Conservation (phyloP, 2,113 vertebrate genomes). For the Mugil cephalus region DNA sequence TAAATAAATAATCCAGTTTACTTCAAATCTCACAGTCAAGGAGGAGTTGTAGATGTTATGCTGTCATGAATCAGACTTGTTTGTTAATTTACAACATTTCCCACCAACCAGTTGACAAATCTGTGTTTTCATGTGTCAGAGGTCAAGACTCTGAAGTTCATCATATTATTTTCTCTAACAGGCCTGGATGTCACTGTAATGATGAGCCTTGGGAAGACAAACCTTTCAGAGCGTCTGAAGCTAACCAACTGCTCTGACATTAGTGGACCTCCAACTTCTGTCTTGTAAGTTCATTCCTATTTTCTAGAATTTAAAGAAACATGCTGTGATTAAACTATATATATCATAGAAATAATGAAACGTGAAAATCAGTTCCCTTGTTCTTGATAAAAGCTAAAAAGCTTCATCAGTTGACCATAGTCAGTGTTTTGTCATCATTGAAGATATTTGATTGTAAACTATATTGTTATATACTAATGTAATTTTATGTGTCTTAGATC, state of each 20-base stretch:
- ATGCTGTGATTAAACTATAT: too few relatives aligned
- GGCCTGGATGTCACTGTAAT: slow-evolving; percentile 13
- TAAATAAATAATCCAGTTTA: neutral
- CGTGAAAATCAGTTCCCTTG: too few relatives aligned
- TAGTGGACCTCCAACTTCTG: slow-evolving; percentile 22
- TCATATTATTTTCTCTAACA: neutral
- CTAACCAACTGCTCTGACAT: slow-evolving; percentile 62
- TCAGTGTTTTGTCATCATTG: too few relatives aligned
- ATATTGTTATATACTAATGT: too few relatives aligned
- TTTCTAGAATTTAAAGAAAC: neutral
- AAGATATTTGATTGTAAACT: too few relatives aligned
- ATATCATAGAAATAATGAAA: too few relatives aligned
- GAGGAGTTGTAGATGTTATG: too few relatives aligned
- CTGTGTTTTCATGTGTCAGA: neutral
- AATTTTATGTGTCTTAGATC: too few relatives aligned
- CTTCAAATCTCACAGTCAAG: fast-evolving
- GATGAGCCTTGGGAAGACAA: slow-evolving; percentile 18
- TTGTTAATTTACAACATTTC: neutral
- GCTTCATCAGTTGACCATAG: too few relatives aligned
- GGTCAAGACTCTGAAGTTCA: neutral
- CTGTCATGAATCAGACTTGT: neutral
- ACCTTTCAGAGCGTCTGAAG: slow-evolving; percentile 14
- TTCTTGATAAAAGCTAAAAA: too few relatives aligned
- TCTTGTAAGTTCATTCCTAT: slow-evolving; percentile 39
- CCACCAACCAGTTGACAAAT: neutral